Evolutionary conservation across 92 coral and sea anemone genomes (phyloP), one percentile per base, ranked within the genome.

Genomic region (Parazoanthus atlanticus): DNA sequence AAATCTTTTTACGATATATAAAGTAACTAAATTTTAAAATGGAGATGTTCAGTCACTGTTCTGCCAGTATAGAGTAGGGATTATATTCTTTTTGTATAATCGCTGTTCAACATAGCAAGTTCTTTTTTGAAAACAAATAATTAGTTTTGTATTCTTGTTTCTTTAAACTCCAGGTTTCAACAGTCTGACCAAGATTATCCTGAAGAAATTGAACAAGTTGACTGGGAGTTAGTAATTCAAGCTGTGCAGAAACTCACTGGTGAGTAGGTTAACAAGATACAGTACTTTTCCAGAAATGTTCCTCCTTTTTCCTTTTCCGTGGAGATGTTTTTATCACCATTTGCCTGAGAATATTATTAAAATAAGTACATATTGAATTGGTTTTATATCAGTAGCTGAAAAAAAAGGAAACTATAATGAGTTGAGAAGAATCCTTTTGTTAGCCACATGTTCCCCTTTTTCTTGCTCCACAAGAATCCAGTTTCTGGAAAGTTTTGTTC

Each of bases 221-320:
- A 81, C 29, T 81, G 85, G 85, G 29, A 81, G 15, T 15, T 2
- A 6, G 72, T 81, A 47, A 81, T 81, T 56, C 29, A 81, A 38
- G 85, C 85, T 32, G 73, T 81, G 6, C 72, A 81, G 31, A 33
- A 56, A 61, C 67, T 61, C 26, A 33, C 72, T 30, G 85, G 85
- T 81, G 36, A 56, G 85, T 81, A 75, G 25, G 26, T 21, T 61
- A 19, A 23, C 1, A 25, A 19, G 69, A 61, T 61, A n/a, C n/a
- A n/a, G n/a, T n/a, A 23, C 26, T 19, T 23, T 52, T 52, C 58
- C 17, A 15, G 58, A 52, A 52, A 52, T 15, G 56, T 10, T 49
- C 56, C 3, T 49, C 17, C 2, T 10, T 43, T 43, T 43, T 43
- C 49, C 49, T 2, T 49, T 52, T 52, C 32, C 11, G 73, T 23